Percentiles rank a stretch among this genome's conserved stretches.
These are phyloP conservation scores for Phytoseiulus persimilis DNA, from an alignment of 2,888 invertebrate species.

Conservation along the genomic window DNA sequence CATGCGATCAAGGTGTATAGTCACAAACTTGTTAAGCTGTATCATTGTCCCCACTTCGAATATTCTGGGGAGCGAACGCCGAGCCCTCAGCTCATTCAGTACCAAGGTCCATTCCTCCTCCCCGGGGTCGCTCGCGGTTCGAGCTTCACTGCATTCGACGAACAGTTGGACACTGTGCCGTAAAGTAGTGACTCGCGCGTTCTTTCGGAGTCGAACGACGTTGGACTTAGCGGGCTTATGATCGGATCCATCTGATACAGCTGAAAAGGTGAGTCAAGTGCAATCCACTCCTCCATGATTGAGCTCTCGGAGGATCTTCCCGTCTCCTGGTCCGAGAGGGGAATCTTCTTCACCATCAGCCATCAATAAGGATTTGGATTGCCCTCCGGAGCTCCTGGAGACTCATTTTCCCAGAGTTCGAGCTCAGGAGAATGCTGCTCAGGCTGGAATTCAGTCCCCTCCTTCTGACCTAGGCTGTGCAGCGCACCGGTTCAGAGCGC, in stretches of 20 bases:
- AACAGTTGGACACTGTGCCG: not conserved
- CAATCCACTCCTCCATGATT: not conserved
- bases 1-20: not conserved
- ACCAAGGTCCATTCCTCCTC: not conserved
- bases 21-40: not conserved
- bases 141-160: not conserved
- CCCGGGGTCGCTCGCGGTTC: not conserved
- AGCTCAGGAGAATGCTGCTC: no score
- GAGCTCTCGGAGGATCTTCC: no score
- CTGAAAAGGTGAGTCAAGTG: not conserved
- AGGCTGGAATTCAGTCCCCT: no score
- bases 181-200: not conserved
- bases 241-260: not conserved
- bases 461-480: no score
- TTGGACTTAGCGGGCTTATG: not conserved
- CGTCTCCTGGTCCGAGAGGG: no score
- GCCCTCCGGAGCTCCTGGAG: no score
- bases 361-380: no score
- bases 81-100: not conserved
- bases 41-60: not conserved
- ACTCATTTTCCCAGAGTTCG: no score
- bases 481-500: no score
- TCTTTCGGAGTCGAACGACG: not conserved
- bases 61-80: not conserved
- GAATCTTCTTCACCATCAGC: no score